Conservation (phyloP, 1,140 invertebrate genomes). For the Pissodes strobi region DNA sequence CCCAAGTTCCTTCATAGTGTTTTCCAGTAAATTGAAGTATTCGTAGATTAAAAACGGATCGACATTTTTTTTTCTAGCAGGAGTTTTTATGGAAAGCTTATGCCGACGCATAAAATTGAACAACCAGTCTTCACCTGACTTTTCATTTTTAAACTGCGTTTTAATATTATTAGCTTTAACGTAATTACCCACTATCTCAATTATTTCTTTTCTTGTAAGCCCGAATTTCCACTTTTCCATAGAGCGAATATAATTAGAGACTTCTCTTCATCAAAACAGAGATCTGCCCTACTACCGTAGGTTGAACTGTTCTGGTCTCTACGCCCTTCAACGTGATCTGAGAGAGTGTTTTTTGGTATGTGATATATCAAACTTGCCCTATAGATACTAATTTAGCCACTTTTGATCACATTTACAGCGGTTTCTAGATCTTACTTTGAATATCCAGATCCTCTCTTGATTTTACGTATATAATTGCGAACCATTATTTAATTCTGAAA, state of each 20-base stretch:
- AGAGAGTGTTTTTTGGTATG: neutral
- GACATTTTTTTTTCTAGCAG: slow-evolving; percentile 44
- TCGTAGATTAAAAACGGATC: slow-evolving; percentile 47
- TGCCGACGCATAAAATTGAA: slow-evolving; percentile 48
- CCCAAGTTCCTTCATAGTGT: slow-evolving; percentile 39
- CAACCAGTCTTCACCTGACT: slow-evolving; percentile 54
- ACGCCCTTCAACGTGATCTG: neutral
- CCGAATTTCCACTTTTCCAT: slow-evolving; percentile 51
- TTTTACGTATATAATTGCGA: neutral
- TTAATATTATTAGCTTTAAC: slow-evolving; percentile 45
- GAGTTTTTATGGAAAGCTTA: slow-evolving; percentile 38
- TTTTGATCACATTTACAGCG: neutral
- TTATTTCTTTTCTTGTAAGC: slow-evolving; percentile 44
- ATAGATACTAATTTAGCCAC: neutral
- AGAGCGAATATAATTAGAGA: slow-evolving; percentile 34
- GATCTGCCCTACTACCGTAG: neutral
- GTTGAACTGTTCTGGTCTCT: neutral
- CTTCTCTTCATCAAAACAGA: slow-evolving; percentile 30
- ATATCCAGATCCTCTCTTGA: neutral
- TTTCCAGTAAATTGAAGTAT: slow-evolving; percentile 45
- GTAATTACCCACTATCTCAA: slow-evolving; percentile 45
- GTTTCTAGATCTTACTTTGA: neutral
- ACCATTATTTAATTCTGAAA: neutral
- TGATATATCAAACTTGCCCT: neutral
- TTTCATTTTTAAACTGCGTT: slow-evolving; percentile 50